These are phyloP conservation scores for Drosophila anomalipes DNA, from an alignment of 2,888 invertebrate species.

Conservation along the genomic window DNA sequence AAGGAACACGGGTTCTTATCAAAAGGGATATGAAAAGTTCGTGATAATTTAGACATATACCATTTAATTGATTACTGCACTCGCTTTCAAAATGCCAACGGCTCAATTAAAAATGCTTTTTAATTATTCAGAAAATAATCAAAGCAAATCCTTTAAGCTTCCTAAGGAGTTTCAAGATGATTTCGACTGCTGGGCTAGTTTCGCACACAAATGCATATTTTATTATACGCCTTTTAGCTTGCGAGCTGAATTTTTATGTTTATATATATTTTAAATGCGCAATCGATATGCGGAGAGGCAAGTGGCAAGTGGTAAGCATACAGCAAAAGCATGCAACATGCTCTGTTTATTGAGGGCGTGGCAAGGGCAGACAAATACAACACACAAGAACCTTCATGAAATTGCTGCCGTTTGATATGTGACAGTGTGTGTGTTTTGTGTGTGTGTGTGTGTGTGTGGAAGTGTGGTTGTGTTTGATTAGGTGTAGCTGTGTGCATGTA, in stretches of 20 bases:
- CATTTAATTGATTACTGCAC: slow-evolving; percentile 7
- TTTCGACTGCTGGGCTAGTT: slow-evolving; percentile 18
- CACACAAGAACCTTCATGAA: slow-evolving; percentile 21
- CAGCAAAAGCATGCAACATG: slow-evolving; percentile 3
- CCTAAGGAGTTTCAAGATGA: neutral
- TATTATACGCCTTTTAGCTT: slow-evolving; percentile 48
- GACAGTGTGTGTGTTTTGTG: slow-evolving; percentile 14
- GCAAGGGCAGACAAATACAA: slow-evolving; percentile 1
- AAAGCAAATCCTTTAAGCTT: slow-evolving; percentile 18
- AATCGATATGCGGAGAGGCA: slow-evolving; percentile 58
- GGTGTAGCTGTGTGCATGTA: slow-evolving; percentile 28
- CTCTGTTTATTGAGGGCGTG: slow-evolving; percentile 30
- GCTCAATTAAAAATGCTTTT: neutral
- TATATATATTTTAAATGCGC: slow-evolving; percentile 56
- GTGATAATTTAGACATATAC: slow-evolving; percentile 19
- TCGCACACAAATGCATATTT: slow-evolving; percentile 43
- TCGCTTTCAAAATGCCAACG: neutral
- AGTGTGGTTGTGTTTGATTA: slow-evolving; percentile 22
- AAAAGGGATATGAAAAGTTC: slow-evolving; percentile 76
- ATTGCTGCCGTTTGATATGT: slow-evolving; percentile 44
- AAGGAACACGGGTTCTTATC: slow-evolving; percentile 72
- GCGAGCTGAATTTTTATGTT: slow-evolving; percentile 58
- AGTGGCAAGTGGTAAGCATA: slow-evolving; percentile 5
- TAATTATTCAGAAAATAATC: slow-evolving; percentile 23
- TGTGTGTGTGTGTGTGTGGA: slow-evolving; percentile 13